Percentiles rank a stretch among this genome's conserved stretches.
Evolutionary conservation across 2,797 vertebrate genomes (phyloP).

Genomic region (Euphonia xanthogaster): DNA sequence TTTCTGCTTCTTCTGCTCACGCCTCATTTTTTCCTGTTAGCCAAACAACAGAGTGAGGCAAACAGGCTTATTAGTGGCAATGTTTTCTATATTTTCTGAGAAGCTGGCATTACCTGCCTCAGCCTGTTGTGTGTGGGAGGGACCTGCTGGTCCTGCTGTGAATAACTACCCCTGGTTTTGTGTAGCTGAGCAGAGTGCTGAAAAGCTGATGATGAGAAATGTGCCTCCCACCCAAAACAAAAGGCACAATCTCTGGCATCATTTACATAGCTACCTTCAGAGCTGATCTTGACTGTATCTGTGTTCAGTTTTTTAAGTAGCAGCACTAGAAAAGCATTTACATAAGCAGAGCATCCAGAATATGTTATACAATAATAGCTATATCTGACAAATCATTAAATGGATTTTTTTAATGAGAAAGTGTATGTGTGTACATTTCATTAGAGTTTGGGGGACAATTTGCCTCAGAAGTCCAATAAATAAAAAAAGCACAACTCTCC

Average conservation of each 20-base stretch:
- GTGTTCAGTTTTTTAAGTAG: not conserved
- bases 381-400: not conserved
- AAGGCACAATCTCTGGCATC: not conserved
- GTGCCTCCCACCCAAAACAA: not conserved
- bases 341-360: not conserved
- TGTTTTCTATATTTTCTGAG: not conserved
- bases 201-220: not conserved
- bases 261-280: not conserved
- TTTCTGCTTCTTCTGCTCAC: not conserved
- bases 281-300: not conserved
- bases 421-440: not conserved
- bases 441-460: not conserved
- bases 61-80: not conserved
- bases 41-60: not conserved
- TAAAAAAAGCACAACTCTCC: conserved; percentile 17
- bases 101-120: conserved; percentile 6
- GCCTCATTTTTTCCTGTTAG: not conserved
- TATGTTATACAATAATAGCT: not conserved
- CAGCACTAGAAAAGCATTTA: not conserved
- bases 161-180: not conserved
- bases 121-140: not conserved
- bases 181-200: not conserved
- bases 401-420: not conserved
- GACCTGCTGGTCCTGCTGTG: conserved; percentile 20
- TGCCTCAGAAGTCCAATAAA: not conserved